A percentile compares a stretch with the other conserved stretches of the same genome.
Conservation (phyloP, 64 coral and sea anemone species). For the Dendronephthya gigantea region DNA sequence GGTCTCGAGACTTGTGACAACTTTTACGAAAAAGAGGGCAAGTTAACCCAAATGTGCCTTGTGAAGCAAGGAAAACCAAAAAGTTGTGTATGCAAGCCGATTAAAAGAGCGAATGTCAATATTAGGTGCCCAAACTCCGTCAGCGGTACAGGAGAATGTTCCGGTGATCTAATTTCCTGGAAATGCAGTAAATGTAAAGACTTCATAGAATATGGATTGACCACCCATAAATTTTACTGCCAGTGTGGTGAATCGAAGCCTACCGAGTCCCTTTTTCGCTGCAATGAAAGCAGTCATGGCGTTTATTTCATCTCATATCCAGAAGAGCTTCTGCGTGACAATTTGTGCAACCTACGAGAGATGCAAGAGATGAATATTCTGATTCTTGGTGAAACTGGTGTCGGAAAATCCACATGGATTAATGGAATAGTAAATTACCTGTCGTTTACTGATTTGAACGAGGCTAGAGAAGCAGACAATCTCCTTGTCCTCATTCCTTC, state of each 20-base stretch:
- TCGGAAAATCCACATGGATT: constrained; percentile 28
- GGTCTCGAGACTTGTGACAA: not conserved
- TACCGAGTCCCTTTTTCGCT: not conserved
- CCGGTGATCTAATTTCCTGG: not conserved
- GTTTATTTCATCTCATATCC: not conserved
- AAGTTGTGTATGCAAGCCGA: not conserved
- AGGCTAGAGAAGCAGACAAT: not conserved
- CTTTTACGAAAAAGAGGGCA: not conserved
- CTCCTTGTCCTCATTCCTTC: not conserved
- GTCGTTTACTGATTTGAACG: not conserved
- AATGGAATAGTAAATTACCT: constrained; percentile 21
- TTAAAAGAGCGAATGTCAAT: not conserved
- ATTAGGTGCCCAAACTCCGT: constrained; percentile 4
- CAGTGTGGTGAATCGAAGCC: not conserved
- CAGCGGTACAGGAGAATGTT: not conserved
- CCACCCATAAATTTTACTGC: not conserved
- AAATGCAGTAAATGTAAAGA: constrained; percentile 18
- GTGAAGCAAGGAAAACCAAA: not conserved
- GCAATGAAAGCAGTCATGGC: constrained; percentile 11
- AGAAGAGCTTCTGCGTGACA: not conserved
- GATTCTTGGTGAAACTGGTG: not conserved
- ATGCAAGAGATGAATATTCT: constrained; percentile 1
- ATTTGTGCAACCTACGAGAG: not conserved
- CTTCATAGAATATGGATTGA: not conserved
- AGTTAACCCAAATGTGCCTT: not conserved